Base-by-base conservation (phyloP, 2,888 invertebrate species). In the Orchestes rusci region DNA sequence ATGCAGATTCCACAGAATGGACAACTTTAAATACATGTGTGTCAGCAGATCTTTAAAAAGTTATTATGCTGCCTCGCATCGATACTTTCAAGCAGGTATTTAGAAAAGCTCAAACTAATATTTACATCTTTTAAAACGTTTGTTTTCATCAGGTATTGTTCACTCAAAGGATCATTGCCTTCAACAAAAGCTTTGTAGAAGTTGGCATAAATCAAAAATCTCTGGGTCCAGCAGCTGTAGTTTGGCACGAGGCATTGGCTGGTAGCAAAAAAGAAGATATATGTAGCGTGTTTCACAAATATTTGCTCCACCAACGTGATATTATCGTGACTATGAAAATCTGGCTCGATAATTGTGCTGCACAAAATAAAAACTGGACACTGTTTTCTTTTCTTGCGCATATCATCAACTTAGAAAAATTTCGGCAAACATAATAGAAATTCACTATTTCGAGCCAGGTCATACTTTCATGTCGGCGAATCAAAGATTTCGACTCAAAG, bases 211-310 rank as follows among this genome's bases (percentile, higher is more conserved):
- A 20, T 23, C 19, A 16, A 31, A 23, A 23, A 23, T 16, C 23
- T 7, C 10, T 12, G 13, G 20, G 20, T n/a, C 44, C 45, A 7
- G 35, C 45, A 34, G 49, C 49, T 10, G 39, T 51, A 7, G 5
- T 54, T 8, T 53, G 53, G 52, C 43, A 55, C 33, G 50, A 53
- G 29, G 46, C 32, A 23, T 28, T 54, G 3, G 16, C 40, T 13
- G 34, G 41, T 13, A 19, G 50, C 30, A 16, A 18, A 3, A 39
- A 48, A 12, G 50, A 47, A 43, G 53, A 53, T 8, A 41, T 55
- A 31, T 43, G 48, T 8, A 45, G 48, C 28, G 28, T 46, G 3
- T 50, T 33, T 34, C 31, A 33, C 16, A 17, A 30, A 4, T 39
- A 29, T 17, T 23, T 53, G 17, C 17, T 45, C 13, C n/a, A 43